Base-by-base conservation (phyloP, 2,797 vertebrate genomes). In the Falco cherrug region DNA sequence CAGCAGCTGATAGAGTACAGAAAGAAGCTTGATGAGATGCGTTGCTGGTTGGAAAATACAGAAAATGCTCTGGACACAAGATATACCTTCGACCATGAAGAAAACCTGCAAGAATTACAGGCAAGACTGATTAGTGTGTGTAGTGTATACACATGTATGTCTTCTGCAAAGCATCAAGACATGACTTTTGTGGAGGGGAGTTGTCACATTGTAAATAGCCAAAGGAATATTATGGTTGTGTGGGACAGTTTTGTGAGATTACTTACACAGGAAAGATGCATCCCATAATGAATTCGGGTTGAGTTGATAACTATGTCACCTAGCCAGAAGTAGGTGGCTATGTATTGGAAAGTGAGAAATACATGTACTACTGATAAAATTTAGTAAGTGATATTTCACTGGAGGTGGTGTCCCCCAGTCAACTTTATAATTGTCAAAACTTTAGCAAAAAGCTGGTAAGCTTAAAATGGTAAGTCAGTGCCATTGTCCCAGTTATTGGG, bases 41-140 rank as follows among this genome's bases (percentile, higher is more conserved):
- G 97, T 60, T 93, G 96, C 69, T 99, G 99, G 99, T 85, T 99
- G 86, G 97, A 98, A 87, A 98, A 98, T 83, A 97, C 97, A 3
- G 98, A 99, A 97, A 97, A 96, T 10, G 97, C 98, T 18, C 94
- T 98, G 63, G 95, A 96, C n/a, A 95, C 97, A 37, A 97, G 98
- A 45, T 97, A 98, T 14, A 57, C 97, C 10, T 95, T 98, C 2
- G 97, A 98, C 69, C 95, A 54, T 35, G 97, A 98, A 90, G 98
- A 98, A 94, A 98, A 98, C 95, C 95, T 99, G 48, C 97, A 90
- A 95, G 98, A 99, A 89, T 97, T 99, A 75, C 99, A 99, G 98
- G 99, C 98, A 98, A 97, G 92, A 95, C 43, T 2, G 5, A 71
- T 89, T 26, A 70, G 37, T n/a, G 12, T 87, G 16, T 74, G 2